Evolutionary conservation across 1,140 invertebrate species (phyloP).

Genomic region (Centruroides vittatus): DNA sequence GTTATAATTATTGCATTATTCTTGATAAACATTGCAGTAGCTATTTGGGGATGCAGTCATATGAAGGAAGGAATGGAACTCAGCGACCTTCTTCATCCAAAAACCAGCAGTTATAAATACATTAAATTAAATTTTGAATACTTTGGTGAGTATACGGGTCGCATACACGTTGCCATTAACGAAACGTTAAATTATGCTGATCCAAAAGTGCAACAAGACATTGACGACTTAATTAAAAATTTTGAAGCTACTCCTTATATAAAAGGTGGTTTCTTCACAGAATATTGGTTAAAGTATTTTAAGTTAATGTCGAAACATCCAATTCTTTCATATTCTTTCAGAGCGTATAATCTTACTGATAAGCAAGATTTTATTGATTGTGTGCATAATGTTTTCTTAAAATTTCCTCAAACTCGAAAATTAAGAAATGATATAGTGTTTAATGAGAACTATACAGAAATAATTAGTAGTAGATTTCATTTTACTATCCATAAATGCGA

Average conservation of each 20-base stretch:
- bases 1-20: conserved; percentile 59
- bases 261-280: conserved; percentile 49
- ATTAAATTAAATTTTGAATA: conserved; percentile 76
- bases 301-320: conserved; percentile 57
- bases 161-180: conserved; percentile 69
- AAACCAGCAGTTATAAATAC: conserved; percentile 77
- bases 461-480: conserved; percentile 66
- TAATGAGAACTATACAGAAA: conserved; percentile 51
- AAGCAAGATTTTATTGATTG: conserved; percentile 56
- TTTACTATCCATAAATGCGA: conserved; percentile 75
- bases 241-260: conserved; percentile 71
- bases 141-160: conserved; percentile 77
- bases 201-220: conserved; percentile 51
- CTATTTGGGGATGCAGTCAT: conserved; percentile 70
- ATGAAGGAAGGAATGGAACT: conserved; percentile 79
- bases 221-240: conserved; percentile 59
- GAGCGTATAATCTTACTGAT: conserved; percentile 55
- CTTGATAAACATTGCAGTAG: conserved; percentile 69
- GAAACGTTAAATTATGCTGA: conserved; percentile 75
- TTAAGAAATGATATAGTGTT: conserved; percentile 73
- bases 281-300: conserved; percentile 79
- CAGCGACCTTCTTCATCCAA: conserved; percentile 63
- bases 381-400: conserved; percentile 44
- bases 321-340: conserved; percentile 40
- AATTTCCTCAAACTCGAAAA: conserved; percentile 32